Percentiles rank a stretch among this genome's conserved stretches.
Conservation (phyloP, 1,140 invertebrate genomes). For the Microplitis demolitor region DNA sequence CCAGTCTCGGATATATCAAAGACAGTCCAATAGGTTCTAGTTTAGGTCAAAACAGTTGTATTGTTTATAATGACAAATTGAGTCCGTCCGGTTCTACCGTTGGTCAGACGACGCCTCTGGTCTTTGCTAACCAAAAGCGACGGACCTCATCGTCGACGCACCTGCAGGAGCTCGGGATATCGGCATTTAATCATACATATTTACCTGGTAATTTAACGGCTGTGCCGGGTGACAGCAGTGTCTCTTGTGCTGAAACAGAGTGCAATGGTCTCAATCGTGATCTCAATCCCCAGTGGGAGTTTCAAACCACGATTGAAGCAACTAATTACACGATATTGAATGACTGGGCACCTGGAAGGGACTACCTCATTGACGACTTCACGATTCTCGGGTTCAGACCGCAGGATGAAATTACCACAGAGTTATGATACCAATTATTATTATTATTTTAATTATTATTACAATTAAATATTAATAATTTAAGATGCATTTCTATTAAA, state of each 20-base stretch:
- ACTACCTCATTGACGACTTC: constrained; percentile 74
- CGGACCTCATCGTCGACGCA: constrained; percentile 6
- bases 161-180: constrained; percentile 55
- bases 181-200: constrained; percentile 55
- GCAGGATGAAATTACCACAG: constrained; percentile 79
- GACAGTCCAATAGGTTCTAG: constrained; percentile 52
- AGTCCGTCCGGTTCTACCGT: constrained; percentile 51
- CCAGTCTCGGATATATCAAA: constrained; percentile 54
- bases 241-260: constrained; percentile 28
- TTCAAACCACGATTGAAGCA: constrained; percentile 48
- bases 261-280: constrained; percentile 41
- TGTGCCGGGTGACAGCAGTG: constrained; percentile 21
- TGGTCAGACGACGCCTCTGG: constrained; percentile 52
- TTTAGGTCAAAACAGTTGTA: constrained; percentile 48
- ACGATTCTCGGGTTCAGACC: constrained; percentile 75
- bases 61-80: constrained; percentile 50
- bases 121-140: constrained; percentile 45
- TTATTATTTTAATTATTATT: not conserved
- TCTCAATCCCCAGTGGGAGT: constrained; percentile 64
- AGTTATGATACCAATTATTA: constrained; percentile 62
- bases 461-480: not conserved
- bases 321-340: constrained; percentile 61
- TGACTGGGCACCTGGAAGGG: constrained; percentile 68
- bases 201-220: constrained; percentile 25
- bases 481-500: constrained; percentile 7